phyloP scores from a whole-genome alignment of 2,797 vertebrate species.

The Enteromius mattozi region DNA sequence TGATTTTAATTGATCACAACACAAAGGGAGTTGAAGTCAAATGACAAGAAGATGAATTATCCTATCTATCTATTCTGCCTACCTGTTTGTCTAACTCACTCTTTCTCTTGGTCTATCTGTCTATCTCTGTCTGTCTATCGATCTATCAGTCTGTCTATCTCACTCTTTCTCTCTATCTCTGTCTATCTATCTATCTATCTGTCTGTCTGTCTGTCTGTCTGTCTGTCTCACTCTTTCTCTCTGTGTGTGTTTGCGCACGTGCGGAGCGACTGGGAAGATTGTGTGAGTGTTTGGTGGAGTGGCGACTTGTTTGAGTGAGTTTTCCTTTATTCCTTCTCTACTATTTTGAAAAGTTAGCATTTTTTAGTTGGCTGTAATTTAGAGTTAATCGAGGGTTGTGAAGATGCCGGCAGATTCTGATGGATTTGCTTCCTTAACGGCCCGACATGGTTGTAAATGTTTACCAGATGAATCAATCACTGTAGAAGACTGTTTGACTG shows the following conservation, averaged over 20 bases:
- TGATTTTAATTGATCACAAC: background rate
- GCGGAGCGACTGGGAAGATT: background rate
- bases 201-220: background rate
- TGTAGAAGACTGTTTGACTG: background rate
- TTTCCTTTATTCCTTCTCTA: background rate
- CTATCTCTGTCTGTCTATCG: no score
- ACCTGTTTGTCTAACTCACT: no score
- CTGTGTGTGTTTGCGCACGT: background rate
- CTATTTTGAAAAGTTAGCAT: background rate
- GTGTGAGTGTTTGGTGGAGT: background rate
- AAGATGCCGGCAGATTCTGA: background rate
- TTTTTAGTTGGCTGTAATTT: background rate
- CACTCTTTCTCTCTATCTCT: background rate
- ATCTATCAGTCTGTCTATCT: background rate
- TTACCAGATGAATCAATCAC: background rate
- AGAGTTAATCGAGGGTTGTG: no score
- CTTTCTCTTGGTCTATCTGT: no score
- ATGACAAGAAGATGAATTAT: no score
- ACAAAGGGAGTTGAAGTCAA: background rate
- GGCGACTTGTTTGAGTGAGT: slow-evolving; percentile 1
- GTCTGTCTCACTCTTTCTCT: accelerated
- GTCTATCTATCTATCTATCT: background rate
- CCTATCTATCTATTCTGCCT: background rate
- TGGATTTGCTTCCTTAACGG: background rate
- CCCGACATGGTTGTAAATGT: background rate